These are phyloP conservation scores for Trinectes maculatus DNA, from an alignment of 2,113 vertebrate species.

Conservation along the genomic window DNA sequence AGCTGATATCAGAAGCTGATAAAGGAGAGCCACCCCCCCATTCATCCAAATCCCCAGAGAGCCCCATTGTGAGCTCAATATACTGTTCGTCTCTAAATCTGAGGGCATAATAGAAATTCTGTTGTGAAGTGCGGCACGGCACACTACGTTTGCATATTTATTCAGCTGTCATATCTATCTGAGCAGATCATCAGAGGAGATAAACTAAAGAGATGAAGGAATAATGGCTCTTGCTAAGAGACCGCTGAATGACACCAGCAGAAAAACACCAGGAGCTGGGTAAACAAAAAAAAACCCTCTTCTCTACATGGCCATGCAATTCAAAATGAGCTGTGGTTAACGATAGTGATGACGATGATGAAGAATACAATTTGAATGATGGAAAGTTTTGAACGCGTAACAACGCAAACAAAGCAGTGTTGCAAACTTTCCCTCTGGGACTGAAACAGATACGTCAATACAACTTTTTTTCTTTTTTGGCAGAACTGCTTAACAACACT, in stretches of 20 bases:
- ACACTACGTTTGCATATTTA: slow-evolving; percentile 80
- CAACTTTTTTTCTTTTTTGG: background rate
- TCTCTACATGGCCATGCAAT: slow-evolving; percentile 58
- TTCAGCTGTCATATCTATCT: slow-evolving; percentile 83
- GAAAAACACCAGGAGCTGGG: slow-evolving; percentile 70
- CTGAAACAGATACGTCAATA: slow-evolving; percentile 22
- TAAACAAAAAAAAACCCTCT: slow-evolving; percentile 66
- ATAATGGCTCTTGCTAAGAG: slow-evolving; percentile 79
- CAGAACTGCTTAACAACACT: slow-evolving; percentile 13
- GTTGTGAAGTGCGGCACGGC: slow-evolving; percentile 67
- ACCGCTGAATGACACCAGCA: slow-evolving; percentile 64
- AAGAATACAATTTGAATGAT: slow-evolving; percentile 58
- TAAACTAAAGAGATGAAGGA: slow-evolving; percentile 79
- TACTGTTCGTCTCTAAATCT: slow-evolving; percentile 70
- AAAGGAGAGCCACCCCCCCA: slow-evolving; percentile 38
- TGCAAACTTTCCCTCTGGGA: slow-evolving; percentile 34
- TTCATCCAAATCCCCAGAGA: slow-evolving; percentile 73
- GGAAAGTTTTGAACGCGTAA: slow-evolving; percentile 51
- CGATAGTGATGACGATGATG: slow-evolving; percentile 62
- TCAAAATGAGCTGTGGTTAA: slow-evolving; percentile 57
- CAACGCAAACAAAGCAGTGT: slow-evolving; percentile 14
- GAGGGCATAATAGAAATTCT: slow-evolving; percentile 72
- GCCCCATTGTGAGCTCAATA: slow-evolving; percentile 68
- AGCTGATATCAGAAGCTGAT: slow-evolving; percentile 68
- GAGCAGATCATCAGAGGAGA: slow-evolving; percentile 81